Evolutionary conservation across 2,888 invertebrate genomes (phyloP).

Genomic region (Keiferia lycopersicella): DNA sequence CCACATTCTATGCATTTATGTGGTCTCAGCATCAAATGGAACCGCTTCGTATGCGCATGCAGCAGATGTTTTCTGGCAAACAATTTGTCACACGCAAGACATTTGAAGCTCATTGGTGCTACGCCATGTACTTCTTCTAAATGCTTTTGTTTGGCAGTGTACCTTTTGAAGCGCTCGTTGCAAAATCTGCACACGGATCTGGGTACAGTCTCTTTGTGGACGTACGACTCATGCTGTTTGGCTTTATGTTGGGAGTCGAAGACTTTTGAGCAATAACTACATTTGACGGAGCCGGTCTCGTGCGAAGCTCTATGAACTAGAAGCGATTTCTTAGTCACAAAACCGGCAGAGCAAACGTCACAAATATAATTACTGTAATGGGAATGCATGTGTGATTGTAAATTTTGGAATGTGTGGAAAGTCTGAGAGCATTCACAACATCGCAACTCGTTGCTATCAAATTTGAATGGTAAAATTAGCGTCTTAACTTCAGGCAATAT

Average conservation of each 20-base stretch:
- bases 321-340: slow-evolving; percentile 43
- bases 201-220: slow-evolving; percentile 54
- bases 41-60: slow-evolving; percentile 33
- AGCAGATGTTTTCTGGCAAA: background rate
- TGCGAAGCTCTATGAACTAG: slow-evolving; percentile 46
- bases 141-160: slow-evolving; percentile 43
- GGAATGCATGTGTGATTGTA: slow-evolving; percentile 52
- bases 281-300: slow-evolving; percentile 13
- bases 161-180: slow-evolving; percentile 45
- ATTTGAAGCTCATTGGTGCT: slow-evolving; percentile 34
- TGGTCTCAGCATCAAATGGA: slow-evolving; percentile 32
- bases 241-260: slow-evolving; percentile 49
- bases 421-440: slow-evolving; percentile 39
- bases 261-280: slow-evolving; percentile 7
- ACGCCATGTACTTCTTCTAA: slow-evolving; percentile 41
- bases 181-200: slow-evolving; percentile 56
- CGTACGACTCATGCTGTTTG: slow-evolving; percentile 54
- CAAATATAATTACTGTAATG: slow-evolving; percentile 58
- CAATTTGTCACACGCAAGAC: slow-evolving; percentile 30
- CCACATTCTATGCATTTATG: slow-evolving; percentile 37
- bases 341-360: slow-evolving; percentile 44
- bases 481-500: slow-evolving; percentile 43
- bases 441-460: slow-evolving; percentile 38
- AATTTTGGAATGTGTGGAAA: slow-evolving; percentile 41
- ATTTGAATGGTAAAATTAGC: slow-evolving; percentile 53